Evolutionary conservation across 2,113 vertebrate species (phyloP).

Genomic region (Brienomyrus brachyistius): DNA sequence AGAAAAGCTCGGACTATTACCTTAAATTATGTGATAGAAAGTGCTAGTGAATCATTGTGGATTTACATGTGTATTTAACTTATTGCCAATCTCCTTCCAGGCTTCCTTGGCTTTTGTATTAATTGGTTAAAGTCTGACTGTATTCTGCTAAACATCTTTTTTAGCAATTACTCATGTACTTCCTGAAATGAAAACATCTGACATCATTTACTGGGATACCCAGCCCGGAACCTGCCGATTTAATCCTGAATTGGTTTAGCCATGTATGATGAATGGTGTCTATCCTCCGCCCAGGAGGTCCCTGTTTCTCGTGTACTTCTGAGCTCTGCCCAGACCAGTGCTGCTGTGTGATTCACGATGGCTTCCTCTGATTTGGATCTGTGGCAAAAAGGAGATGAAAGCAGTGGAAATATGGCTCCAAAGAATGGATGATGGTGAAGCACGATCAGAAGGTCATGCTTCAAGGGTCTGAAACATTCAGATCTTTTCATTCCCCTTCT

Average conservation of each 20-base stretch:
- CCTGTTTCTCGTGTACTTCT: background rate
- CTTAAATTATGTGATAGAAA: background rate
- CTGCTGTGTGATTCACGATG: background rate
- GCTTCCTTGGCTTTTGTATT: background rate
- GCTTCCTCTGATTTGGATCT: background rate
- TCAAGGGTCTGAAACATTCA: background rate
- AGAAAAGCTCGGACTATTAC: background rate
- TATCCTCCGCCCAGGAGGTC: background rate
- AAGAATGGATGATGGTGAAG: background rate
- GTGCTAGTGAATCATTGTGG: background rate
- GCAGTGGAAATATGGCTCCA: background rate
- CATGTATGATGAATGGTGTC: background rate
- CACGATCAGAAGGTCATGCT: background rate
- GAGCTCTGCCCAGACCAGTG: background rate
- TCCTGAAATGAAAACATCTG: background rate
- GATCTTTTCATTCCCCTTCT: background rate
- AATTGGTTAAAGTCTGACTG: background rate
- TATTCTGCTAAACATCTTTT: background rate
- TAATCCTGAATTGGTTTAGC: background rate
- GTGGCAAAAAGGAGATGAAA: background rate
- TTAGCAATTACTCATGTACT: background rate
- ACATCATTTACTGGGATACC: background rate
- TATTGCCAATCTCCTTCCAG: background rate
- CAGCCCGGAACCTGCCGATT: background rate
- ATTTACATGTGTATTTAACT: background rate